A percentile compares a stretch with the other conserved stretches of the same genome.
Evolutionary conservation across 2,113 vertebrate genomes (phyloP).

Genomic region (Perognathus longimembris): DNA sequence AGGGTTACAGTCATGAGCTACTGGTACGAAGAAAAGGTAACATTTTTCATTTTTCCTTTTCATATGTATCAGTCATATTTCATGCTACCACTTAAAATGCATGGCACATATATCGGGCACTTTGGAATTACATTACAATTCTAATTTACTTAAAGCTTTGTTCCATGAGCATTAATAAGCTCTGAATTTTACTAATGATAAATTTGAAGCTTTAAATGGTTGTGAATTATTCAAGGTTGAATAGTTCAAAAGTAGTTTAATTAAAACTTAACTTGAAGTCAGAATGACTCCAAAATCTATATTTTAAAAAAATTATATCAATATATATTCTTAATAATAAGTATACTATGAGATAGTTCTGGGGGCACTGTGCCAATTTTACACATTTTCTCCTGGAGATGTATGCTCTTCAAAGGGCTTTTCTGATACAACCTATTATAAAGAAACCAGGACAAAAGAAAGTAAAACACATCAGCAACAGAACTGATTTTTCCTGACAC

Average conservation of each 20-base stretch:
- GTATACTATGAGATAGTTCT: background rate
- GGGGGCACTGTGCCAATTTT: background rate
- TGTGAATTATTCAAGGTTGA: background rate
- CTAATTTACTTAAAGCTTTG: background rate
- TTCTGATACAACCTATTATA: background rate
- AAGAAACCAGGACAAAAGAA: background rate
- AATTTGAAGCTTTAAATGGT: background rate
- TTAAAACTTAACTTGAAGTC: constrained; percentile 32
- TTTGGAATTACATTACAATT: background rate
- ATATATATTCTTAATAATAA: background rate
- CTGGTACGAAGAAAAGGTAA: no score
- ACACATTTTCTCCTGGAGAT: background rate
- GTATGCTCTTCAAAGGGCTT: background rate
- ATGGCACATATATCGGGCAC: background rate
- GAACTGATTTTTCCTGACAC: background rate
- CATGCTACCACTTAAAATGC: background rate
- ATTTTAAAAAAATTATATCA: no score
- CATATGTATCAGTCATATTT: background rate
- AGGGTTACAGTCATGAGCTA: no score
- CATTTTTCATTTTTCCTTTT: background rate
- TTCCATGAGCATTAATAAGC: background rate
- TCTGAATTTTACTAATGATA: background rate
- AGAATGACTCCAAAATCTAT: background rate
- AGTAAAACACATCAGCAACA: background rate
- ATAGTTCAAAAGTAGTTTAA: background rate